Evolutionary conservation across 2,888 invertebrate species (phyloP), one percentile per base, ranked within the genome.

Genomic region (Barypeithes pellucidus): DNA sequence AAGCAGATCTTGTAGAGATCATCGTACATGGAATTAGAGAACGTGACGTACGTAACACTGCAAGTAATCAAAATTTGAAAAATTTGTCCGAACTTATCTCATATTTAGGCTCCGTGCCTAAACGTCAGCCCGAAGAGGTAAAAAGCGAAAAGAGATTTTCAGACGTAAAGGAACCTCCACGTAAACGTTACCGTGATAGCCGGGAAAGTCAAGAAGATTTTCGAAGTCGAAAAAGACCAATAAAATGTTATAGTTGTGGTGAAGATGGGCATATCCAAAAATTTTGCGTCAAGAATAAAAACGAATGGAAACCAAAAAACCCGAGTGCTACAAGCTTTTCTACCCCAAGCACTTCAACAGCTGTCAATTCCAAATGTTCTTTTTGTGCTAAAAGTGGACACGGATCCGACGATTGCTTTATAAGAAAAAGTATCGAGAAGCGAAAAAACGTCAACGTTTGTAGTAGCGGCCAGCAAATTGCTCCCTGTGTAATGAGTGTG

Each of bases 331-430:
- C 54, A 20, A 29, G 12, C 22, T 29, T 11, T 24, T 16, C 54
- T 22, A 22, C 24, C 2, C 24, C 24, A 24, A 24, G 24, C 24
- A 24, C 24, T 24, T 24, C 24, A 24, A 24, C 24, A 24, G 24
- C 24, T 24, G n/a, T n/a, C n/a, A n/a, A n/a, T n/a, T n/a, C n/a
- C n/a, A n/a, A n/a, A n/a, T n/a, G n/a, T n/a, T 33, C 20, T 14
- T 67, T 67, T 36, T 60, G 39, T 29, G 67, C 67, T n/a, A 67
- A 67, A 60, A 20, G 33, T n/a, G 67, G 59, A 7, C 67, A 67
- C 39, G 12, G n/a, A 39, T 7, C 33, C 24, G 63, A 65, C 36
- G 22, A 66, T 22, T 71, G 72, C 22, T 71, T 71, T 59, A 36
- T 59, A 43, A 16, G 39, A 14, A 36, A 57, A 16, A 24, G 29